Base-by-base conservation (phyloP, 1,140 invertebrate species). In the Cyphomyrmex costatus region DNA sequence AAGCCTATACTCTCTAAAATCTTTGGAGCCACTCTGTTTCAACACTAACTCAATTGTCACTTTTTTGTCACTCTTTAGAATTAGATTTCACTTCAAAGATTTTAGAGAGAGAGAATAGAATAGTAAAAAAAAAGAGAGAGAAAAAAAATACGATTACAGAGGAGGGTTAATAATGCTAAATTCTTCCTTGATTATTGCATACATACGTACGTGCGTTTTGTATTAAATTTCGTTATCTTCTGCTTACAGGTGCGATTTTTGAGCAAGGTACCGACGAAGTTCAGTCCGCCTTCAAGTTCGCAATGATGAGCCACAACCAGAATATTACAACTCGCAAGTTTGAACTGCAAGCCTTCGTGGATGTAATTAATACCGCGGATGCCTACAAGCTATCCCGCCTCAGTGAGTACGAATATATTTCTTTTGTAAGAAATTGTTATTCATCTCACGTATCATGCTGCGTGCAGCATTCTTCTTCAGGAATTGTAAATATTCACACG, bases 301-400 rank as follows among this genome's bases (percentile, higher is more conserved):
- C 98, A 4, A 97, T 98, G 96, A 95, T 97, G 61, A 97, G 97
- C 91, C 97, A 98, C 93, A 98, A 98, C 91, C 96, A 97, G 87
- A 97, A 98, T 90, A 96, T 97, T 77, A 97, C 97, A 7, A 96
- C 96, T 49, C 96, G 97, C 56, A 94, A 96, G 71, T 97, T 98
- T 88, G 98, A 98, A 94, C 96, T 98, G 51, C 97, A 98, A 92
- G 97, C 97, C n/a, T 98, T 97, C 92, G 98, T 98, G 42, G 97
- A 98, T 93, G 97, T 98, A 89, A 98, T 99, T 93, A 98, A 98
- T 93, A 98, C 98, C n/a, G 98, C 98, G 36, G 98, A 99, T 94
- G 98, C 98, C 77, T 98, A 98, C 95, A 98, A 98, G 94, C 96
- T 98, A 19, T 98, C 98, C 16, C 96, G 97, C 94, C 95, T 98